These are phyloP conservation scores for Pectinophora gossypiella DNA, from an alignment of 1,140 invertebrate genomes.

Conservation along the genomic window DNA sequence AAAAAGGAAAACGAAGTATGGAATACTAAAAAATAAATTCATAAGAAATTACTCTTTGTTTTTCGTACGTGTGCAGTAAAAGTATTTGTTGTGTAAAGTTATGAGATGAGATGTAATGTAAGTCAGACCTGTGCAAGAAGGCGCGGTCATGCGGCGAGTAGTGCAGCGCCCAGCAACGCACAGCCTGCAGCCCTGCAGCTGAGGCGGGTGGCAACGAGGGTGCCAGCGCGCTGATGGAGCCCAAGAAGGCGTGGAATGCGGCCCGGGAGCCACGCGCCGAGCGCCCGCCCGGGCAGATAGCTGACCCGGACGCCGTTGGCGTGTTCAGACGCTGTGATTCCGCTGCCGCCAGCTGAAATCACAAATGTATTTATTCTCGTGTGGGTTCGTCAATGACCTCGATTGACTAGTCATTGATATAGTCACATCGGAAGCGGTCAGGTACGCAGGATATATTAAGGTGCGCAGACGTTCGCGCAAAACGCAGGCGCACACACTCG, in stretches of 20 bases:
- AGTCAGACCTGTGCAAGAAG: slow-evolving; percentile 90
- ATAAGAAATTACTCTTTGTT: no score
- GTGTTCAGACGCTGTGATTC: slow-evolving; percentile 19
- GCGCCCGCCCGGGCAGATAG: slow-evolving; percentile 49
- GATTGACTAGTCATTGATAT: no score
- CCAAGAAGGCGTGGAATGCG: slow-evolving; percentile 91
- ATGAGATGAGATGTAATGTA: not conserved
- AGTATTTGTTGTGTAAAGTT: no score
- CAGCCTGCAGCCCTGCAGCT: slow-evolving; percentile 92
- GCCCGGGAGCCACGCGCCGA: slow-evolving; percentile 77
- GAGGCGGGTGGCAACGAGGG: slow-evolving; percentile 92
- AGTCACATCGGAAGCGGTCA: no score
- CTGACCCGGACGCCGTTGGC: slow-evolving; percentile 37
- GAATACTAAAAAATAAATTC: no score
- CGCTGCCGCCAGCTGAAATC: slow-evolving; percentile 15
- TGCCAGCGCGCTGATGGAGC: slow-evolving; percentile 95
- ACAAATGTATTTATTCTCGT: not conserved
- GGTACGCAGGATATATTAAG: no score
- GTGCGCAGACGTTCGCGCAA: no score
- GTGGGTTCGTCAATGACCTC: no score
- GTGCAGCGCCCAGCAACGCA: slow-evolving; percentile 94
- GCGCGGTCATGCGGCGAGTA: slow-evolving; percentile 93
- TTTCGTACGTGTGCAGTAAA: slow-evolving; percentile 2
- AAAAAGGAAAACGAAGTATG: no score
- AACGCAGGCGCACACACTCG: no score